Evolutionary conservation across 1,140 invertebrate species (phyloP).

Genomic region (Saccostrea glomerata): DNA sequence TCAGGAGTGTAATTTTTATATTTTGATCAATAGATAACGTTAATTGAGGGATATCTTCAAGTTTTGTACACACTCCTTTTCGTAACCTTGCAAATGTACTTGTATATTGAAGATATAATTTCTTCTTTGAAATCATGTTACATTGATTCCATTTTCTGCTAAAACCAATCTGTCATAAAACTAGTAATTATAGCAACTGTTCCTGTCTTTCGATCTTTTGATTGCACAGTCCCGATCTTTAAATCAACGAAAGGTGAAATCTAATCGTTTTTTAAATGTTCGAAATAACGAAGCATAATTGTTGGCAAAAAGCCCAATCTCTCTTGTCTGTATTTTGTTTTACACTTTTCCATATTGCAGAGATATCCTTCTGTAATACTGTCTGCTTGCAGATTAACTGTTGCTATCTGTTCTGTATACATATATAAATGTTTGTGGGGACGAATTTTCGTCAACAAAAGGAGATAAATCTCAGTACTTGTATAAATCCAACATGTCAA

Average conservation of each 20-base stretch:
- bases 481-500: no score
- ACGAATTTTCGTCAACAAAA: background rate
- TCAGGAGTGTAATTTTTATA: background rate
- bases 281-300: no score
- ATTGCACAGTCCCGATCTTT: background rate
- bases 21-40: slow-evolving; percentile 2
- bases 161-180: background rate
- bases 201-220: background rate
- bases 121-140: background rate
- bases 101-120: background rate
- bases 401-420: background rate
- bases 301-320: background rate
- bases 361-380: background rate
- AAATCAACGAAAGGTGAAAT: no score
- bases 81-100: background rate
- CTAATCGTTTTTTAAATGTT: no score
- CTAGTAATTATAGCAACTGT: background rate
- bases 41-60: background rate
- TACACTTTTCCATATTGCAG: background rate
- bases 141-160: background rate
- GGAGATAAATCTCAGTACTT: background rate
- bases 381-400: background rate
- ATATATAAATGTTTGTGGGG: background rate
- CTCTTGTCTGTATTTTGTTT: background rate
- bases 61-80: background rate